A percentile compares a stretch with the other conserved stretches of the same genome.
Evolutionary conservation across 1,140 invertebrate species (phyloP).

Genomic region (Zaprionus nigranus): DNA sequence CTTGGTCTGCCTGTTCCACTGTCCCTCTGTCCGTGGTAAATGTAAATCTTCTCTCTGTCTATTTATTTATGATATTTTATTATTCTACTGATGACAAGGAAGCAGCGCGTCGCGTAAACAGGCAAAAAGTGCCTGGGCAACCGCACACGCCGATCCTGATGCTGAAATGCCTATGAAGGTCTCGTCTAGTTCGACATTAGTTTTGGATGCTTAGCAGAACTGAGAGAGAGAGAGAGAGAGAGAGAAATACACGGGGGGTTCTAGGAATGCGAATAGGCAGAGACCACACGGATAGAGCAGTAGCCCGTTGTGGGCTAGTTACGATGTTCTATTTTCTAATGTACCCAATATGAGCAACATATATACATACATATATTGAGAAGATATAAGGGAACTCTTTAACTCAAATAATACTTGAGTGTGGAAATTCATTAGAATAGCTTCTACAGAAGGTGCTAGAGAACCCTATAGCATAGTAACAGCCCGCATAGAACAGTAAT

Average conservation of each 20-base stretch:
- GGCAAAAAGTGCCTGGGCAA: slow-evolving; percentile 52
- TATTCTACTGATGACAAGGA: slow-evolving; percentile 63
- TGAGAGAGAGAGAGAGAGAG: slow-evolving; percentile 34
- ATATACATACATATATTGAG: too few relatives aligned
- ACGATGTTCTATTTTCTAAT: neutral
- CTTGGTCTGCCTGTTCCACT: neutral
- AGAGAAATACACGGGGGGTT: slow-evolving; percentile 41
- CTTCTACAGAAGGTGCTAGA: neutral
- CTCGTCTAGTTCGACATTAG: slow-evolving; percentile 55
- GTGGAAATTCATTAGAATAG: neutral
- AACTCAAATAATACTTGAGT: neutral
- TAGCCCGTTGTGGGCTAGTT: slow-evolving; percentile 44
- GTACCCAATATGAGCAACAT: neutral
- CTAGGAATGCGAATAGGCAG: slow-evolving; percentile 35
- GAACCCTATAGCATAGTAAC: neutral
- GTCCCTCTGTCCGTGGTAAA: slow-evolving; percentile 23
- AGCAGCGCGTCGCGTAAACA: slow-evolving; percentile 35
- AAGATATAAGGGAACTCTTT: neutral
- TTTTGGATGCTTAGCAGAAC: slow-evolving; percentile 65
- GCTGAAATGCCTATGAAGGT: too few relatives aligned
- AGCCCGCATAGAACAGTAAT: neutral
- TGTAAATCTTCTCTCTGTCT: slow-evolving; percentile 59
- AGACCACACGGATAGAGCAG: slow-evolving; percentile 38
- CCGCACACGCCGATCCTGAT: slow-evolving; percentile 70
- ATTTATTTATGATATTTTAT: slow-evolving; percentile 83